These are phyloP conservation scores for Dasypus novemcinctus DNA, from an alignment of 2,113 vertebrate species.

Conservation along the genomic window DNA sequence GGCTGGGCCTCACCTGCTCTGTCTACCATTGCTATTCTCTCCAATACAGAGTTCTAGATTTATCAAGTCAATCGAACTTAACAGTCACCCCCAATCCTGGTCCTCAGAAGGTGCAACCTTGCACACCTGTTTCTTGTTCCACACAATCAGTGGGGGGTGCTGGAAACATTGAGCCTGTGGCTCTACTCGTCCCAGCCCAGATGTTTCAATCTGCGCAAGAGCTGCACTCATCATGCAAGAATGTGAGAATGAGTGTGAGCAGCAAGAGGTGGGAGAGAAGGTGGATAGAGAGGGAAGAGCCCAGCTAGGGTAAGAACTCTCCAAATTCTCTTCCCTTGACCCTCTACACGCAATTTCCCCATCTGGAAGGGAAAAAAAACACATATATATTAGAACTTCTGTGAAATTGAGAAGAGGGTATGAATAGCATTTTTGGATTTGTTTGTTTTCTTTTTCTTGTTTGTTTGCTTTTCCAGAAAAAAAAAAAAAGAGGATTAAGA, in stretches of 20 bases:
- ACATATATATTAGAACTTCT: background rate
- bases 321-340: background rate
- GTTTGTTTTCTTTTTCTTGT: background rate
- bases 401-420: background rate
- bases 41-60: background rate
- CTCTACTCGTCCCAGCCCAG: background rate
- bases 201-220: background rate
- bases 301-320: background rate
- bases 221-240: conserved; percentile 7
- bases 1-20: background rate
- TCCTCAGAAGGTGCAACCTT: background rate
- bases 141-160: background rate
- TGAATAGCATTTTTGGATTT: background rate
- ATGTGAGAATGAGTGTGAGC: background rate
- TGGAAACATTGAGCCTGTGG: background rate
- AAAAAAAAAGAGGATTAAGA: background rate
- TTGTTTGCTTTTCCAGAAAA: conserved; percentile 9
- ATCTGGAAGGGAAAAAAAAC: background rate
- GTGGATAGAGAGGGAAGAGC: background rate
- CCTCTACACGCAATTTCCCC: background rate
- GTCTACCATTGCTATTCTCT: background rate
- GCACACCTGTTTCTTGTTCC: background rate
- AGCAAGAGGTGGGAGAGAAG: background rate
- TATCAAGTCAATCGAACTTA: fast-evolving
- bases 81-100: background rate